phyloP scores from a whole-genome alignment of 1,140 invertebrate species.

The Orchestia grillus region DNA sequence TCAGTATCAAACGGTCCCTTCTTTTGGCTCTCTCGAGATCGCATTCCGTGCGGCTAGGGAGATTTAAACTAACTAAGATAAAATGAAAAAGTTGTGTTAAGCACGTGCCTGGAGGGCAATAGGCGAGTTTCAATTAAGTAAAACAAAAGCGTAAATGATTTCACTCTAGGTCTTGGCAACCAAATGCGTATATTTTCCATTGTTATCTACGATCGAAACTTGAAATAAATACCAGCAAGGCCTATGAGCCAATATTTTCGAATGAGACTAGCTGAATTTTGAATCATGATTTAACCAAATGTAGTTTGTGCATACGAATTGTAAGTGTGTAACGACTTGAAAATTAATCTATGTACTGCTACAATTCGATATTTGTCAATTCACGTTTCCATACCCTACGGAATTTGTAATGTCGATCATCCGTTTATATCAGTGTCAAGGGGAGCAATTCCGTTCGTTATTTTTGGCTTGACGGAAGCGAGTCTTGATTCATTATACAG shows the following conservation, averaged over 20 bases:
- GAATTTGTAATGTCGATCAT: background rate
- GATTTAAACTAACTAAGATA: no score
- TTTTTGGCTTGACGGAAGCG: background rate
- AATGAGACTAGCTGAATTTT: background rate
- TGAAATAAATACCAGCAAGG: background rate
- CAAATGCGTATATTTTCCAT: background rate
- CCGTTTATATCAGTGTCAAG: background rate
- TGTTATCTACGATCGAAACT: background rate
- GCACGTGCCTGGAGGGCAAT: no score
- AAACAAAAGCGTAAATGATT: no score
- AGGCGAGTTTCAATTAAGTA: no score
- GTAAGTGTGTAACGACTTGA: background rate
- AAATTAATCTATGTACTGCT: background rate
- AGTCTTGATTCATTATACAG: background rate
- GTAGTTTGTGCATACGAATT: background rate
- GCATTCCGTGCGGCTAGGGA: no score
- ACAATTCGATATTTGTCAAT: background rate
- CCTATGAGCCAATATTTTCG: background rate
- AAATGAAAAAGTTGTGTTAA: no score
- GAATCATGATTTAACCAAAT: background rate
- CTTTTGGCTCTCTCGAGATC: no score
- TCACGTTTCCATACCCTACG: background rate
- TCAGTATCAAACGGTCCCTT: no score
- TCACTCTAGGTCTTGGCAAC: no score
- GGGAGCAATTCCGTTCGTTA: background rate